A percentile compares a stretch with the other conserved stretches of the same genome.
Conservation (phyloP, 2,888 invertebrate genomes). For the Galeruca laticollis region DNA sequence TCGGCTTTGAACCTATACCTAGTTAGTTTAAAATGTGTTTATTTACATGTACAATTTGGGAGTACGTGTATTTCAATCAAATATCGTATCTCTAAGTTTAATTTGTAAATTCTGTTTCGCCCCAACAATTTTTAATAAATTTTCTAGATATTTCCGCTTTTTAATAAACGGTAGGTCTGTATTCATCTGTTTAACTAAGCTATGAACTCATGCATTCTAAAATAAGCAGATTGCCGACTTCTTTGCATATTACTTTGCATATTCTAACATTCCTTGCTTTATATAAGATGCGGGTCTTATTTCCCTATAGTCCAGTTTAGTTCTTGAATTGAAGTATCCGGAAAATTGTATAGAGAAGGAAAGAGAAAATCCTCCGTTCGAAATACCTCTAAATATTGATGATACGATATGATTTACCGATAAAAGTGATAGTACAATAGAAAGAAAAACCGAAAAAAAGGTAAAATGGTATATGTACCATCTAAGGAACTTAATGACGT, state of each 20-base stretch:
- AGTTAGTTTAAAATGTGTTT: too few relatives aligned
- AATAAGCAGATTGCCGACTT: conserved; percentile 64
- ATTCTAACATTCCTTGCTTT: conserved; percentile 61
- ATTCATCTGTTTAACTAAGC: conserved; percentile 42
- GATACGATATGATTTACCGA: not conserved
- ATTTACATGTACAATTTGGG: too few relatives aligned
- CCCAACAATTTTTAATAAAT: conserved; percentile 5
- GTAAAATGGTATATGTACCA: too few relatives aligned
- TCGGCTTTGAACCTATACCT: too few relatives aligned
- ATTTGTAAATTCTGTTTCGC: not conserved
- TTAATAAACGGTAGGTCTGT: conserved; percentile 8
- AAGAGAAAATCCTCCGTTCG: conserved; percentile 12
- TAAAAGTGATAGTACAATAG: not conserved
- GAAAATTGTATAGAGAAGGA: conserved; percentile 25
- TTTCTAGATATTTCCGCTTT: not conserved
- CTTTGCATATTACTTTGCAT: conserved; percentile 64
- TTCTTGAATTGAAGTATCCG: conserved; percentile 58
- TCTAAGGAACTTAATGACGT: too few relatives aligned
- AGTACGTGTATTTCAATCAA: too few relatives aligned
- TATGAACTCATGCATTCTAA: conserved; percentile 66
- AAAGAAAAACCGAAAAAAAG: not conserved
- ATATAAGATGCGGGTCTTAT: conserved; percentile 61
- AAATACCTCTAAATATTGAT: not conserved
- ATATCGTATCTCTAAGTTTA: not conserved
- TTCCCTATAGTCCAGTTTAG: conserved; percentile 63